Percentiles rank a stretch among this genome's conserved stretches.
These are phyloP conservation scores for Sebastes hopkinsi DNA, from an alignment of 2,797 vertebrate genomes.

Conservation along the genomic window DNA sequence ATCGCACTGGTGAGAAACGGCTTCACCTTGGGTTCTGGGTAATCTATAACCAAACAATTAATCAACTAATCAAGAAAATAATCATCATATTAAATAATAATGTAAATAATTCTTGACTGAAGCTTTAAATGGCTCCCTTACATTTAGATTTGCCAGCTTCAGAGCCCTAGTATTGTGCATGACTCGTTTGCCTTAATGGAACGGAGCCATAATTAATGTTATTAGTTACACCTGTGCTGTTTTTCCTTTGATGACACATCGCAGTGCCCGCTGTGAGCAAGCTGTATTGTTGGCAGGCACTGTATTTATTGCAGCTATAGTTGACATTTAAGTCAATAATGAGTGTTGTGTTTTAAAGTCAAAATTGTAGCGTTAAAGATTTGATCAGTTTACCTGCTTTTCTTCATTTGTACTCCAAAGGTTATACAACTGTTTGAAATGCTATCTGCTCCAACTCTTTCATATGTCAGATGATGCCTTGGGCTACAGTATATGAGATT, in stretches of 20 bases:
- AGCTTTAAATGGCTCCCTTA: not conserved
- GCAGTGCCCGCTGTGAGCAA: not conserved
- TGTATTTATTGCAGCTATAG: not conserved
- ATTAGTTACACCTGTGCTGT: not conserved
- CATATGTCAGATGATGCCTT: conserved; percentile 66
- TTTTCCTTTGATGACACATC: not conserved
- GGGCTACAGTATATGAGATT: conserved; percentile 54
- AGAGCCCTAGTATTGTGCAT: not conserved
- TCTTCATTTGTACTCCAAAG: conserved; percentile 37
- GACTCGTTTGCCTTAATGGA: not conserved
- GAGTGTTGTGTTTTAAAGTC: not conserved
- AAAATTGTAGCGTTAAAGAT: not conserved
- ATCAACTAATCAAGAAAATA: not conserved
- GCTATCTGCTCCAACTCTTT: conserved; percentile 22
- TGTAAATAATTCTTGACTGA: not conserved
- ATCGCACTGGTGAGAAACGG: too few species aligned
- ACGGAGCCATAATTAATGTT: not conserved
- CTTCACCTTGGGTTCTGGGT: not conserved
- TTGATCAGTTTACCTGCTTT: conserved; percentile 25
- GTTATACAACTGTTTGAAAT: conserved; percentile 45
- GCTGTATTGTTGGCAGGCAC: not conserved
- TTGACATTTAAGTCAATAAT: conserved; percentile 24
- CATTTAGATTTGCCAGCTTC: not conserved
- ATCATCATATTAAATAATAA: not conserved
- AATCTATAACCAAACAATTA: not conserved